Percentiles rank a stretch among this genome's conserved stretches.
Evolutionary conservation across 1,140 invertebrate species (phyloP).

Genomic region (Thaumetopoea pityocampa): DNA sequence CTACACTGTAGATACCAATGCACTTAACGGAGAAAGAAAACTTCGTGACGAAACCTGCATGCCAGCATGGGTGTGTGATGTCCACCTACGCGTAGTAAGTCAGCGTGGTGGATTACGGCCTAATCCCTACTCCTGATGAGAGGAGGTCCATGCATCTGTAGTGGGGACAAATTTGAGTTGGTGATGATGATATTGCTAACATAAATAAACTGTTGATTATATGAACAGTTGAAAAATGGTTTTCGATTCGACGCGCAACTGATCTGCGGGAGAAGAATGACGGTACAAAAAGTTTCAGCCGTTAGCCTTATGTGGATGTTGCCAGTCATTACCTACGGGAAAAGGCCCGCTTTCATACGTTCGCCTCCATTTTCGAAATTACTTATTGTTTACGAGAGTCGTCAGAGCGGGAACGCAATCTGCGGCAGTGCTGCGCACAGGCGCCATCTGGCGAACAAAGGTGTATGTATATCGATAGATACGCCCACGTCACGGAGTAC

Average conservation of each 20-base stretch:
- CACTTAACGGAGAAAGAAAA: too few species aligned
- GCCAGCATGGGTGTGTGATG: too few species aligned
- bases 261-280: constrained; percentile 32
- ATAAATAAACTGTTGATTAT: constrained; percentile 24
- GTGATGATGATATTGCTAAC: constrained; percentile 23
- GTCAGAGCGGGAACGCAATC: constrained; percentile 16
- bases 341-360: constrained; percentile 27
- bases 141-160: too few species aligned
- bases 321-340: constrained; percentile 36
- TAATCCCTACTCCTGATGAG: too few species aligned
- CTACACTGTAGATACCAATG: too few species aligned
- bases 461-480: constrained; percentile 7
- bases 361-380: constrained; percentile 32
- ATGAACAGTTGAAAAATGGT: constrained; percentile 27
- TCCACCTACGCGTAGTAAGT: too few species aligned
- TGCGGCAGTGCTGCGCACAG: constrained; percentile 8
- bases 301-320: constrained; percentile 34
- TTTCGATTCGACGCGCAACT: constrained; percentile 24
- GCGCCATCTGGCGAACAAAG: constrained; percentile 4
- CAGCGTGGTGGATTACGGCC: too few species aligned
- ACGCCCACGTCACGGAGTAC: too few species aligned
- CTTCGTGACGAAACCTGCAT: too few species aligned
- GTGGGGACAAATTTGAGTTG: too few species aligned
- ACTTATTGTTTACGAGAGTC: constrained; percentile 19
- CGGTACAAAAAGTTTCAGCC: constrained; percentile 34